A percentile compares a stretch with the other conserved stretches of the same genome.
These are phyloP conservation scores for Dendrolimus kikuchii DNA, from an alignment of 1,140 invertebrate genomes.

Conservation along the genomic window DNA sequence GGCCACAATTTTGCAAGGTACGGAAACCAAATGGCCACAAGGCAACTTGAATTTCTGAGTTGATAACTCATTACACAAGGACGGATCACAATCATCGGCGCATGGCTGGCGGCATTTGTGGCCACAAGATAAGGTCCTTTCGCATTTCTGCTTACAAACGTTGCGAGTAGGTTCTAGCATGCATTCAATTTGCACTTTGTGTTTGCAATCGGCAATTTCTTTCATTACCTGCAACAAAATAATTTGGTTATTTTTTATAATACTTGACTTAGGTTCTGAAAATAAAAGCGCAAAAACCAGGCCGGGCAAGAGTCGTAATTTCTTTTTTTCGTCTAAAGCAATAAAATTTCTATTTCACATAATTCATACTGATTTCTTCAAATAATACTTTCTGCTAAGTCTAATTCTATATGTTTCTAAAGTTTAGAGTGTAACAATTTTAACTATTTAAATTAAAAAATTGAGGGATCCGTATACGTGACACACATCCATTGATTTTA, in stretches of 20 bases:
- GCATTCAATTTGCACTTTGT: slow-evolving; percentile 51
- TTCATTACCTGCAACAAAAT: slow-evolving; percentile 60
- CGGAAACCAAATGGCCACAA: slow-evolving; percentile 61
- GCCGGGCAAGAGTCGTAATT: no score
- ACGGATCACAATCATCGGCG: slow-evolving; percentile 39
- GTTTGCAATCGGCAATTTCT: slow-evolving; percentile 56
- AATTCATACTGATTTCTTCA: no score
- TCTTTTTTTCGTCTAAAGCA: no score
- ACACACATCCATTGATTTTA: no score
- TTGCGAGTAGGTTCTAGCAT: slow-evolving; percentile 19
- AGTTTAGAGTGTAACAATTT: no score
- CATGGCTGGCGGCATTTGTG: slow-evolving; percentile 60
- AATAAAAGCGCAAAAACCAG: no score
- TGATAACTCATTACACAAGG: slow-evolving; percentile 33
- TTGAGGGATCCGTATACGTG: no score
- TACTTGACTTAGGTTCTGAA: no score
- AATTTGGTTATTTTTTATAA: not conserved
- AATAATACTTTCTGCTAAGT: no score
- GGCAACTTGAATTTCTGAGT: slow-evolving; percentile 23
- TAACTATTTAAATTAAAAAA: no score
- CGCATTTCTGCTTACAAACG: slow-evolving; percentile 49
- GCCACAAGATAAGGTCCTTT: slow-evolving; percentile 52
- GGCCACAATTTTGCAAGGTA: slow-evolving; percentile 42
- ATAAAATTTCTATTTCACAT: no score
- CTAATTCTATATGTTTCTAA: no score